Evolutionary conservation across 2,113 vertebrate species (phyloP), one percentile per base, ranked within the genome.

Genomic region (Ursus arctos): DNA sequence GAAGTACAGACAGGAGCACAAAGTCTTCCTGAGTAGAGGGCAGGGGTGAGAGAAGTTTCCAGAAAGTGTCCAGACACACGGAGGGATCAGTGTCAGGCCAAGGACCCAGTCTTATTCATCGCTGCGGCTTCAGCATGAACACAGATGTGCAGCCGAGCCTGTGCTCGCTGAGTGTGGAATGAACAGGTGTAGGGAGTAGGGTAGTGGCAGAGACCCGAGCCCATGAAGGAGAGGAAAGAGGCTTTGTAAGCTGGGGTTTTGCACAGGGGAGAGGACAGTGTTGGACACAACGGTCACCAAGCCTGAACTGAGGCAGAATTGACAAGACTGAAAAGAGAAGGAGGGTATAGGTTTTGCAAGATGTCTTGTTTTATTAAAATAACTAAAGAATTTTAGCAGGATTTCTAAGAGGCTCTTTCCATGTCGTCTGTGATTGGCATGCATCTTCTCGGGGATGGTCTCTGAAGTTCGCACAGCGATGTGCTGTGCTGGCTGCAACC

Each of bases 391-490:
- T 80, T 81, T 83, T 61, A 61, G 6, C 74, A 80, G 28, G 22
- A 65, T 57, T 53, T 15, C 1, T 19, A 24, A 14, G 33, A 80
- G 28, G 21, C 18, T 26, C 40, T 72, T 84, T 72, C 43, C 69
- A 4, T 24, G 33, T 47, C 91, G 0, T 28, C 51, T 89, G 55
- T 40, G 6, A n/a, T 8, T 18, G n/a, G 43, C 47, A 22, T 53
- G 19, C 47, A 72, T 6, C 36, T 61, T 85, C 72, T 77, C 19
- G 49, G 33, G 18, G n/a, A 43, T 49, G 4, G 5, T 36, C 67
- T 71, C 4, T 57, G 79, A 76, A 49, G n/a, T 8, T 21, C 33
- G 31, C 71, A 51, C 1, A 31, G 13, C 0, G 0, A 14, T 11
- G 55, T 4, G 2, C 72, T 57, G 40, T 40, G 82, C 59, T 36